Base-by-base conservation (phyloP, 2,888 invertebrate species). In the Imbricaverruca yamaguchii region DNA sequence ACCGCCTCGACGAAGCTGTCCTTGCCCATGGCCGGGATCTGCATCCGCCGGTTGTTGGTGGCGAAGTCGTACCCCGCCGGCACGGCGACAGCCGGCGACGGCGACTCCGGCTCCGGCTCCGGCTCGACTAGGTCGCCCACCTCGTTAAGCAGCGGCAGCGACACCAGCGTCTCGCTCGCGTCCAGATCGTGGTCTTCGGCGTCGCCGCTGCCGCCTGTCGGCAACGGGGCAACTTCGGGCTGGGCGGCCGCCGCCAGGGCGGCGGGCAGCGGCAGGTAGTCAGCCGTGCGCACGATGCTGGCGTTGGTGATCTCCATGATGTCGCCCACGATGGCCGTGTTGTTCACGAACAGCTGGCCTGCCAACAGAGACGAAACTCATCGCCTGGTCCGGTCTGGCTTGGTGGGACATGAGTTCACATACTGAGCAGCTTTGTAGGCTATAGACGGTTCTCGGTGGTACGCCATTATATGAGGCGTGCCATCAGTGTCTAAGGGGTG, bases 281-380 rank as follows among this genome's bases (percentile, higher is more conserved):
- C 74, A 55, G 53, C 55, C 15, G 74, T 74, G 21, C 74, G 53
- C 55, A 74, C 74, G 55, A 74, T 74, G 55, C 74, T 74, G 53
- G 74, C 74, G 55, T 74, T 74, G 53, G 74, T 74, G 74, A 74
- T 74, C 74, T 74, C 74, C 53, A 74, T 6, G 9, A 74, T 55
- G 55, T 74, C 55, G 18, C 74, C 74, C 11, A 74, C 21, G 3
- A 74, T 74, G 23, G 23, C 74, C 10, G 55, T 74, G 9, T 55
- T 10, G 55, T 74, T 74, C 2, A 74, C 74, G 21, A 55, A 74
- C 18, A 74, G 74, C 3, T 12, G 15, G 10, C 55, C 74, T 74
- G 55, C 8, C 15, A 15, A 25, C 39, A 39, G 39, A 39, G 23
- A 39, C 13, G 25, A 23, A 0, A 11, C 59, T 39, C 39, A 39